These are phyloP conservation scores for Rhipidura dahli DNA, from an alignment of 2,113 vertebrate genomes.

Conservation along the genomic window DNA sequence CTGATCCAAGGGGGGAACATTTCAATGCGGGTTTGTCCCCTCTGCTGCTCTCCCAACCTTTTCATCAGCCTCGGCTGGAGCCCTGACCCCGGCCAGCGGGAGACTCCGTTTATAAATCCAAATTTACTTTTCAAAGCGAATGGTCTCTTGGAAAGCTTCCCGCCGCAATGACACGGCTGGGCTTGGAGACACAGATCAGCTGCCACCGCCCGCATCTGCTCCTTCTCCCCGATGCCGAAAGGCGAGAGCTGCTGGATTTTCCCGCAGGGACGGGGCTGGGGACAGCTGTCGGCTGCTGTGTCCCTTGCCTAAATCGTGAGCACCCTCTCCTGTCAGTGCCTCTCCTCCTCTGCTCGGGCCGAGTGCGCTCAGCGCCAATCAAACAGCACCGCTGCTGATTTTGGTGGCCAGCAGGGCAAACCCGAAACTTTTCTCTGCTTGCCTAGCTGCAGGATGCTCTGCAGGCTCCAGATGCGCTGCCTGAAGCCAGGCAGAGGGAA, in stretches of 20 bases:
- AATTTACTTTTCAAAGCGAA: background rate
- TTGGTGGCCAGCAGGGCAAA: background rate
- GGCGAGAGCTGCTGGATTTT: background rate
- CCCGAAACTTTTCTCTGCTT: fast-evolving
- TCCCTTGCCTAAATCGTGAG: background rate
- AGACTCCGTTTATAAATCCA: background rate
- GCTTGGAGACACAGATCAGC: background rate
- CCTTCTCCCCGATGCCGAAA: background rate
- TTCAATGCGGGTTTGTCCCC: background rate
- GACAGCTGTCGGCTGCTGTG: fast-evolving
- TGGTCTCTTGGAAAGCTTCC: background rate
- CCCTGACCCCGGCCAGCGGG: background rate
- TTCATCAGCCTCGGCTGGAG: background rate
- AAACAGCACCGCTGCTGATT: fast-evolving
- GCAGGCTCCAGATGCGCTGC: background rate
- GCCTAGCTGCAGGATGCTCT: background rate
- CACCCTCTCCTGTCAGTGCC: constrained; percentile 43
- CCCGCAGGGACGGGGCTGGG: background rate
- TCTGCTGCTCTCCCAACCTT: background rate
- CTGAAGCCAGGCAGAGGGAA: background rate
- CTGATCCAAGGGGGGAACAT: background rate
- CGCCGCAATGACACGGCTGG: background rate
- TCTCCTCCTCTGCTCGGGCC: background rate
- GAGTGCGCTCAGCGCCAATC: background rate
- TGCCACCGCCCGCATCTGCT: background rate